Base-by-base conservation (phyloP, 2,797 vertebrate species). In the Squalus acanthias region DNA sequence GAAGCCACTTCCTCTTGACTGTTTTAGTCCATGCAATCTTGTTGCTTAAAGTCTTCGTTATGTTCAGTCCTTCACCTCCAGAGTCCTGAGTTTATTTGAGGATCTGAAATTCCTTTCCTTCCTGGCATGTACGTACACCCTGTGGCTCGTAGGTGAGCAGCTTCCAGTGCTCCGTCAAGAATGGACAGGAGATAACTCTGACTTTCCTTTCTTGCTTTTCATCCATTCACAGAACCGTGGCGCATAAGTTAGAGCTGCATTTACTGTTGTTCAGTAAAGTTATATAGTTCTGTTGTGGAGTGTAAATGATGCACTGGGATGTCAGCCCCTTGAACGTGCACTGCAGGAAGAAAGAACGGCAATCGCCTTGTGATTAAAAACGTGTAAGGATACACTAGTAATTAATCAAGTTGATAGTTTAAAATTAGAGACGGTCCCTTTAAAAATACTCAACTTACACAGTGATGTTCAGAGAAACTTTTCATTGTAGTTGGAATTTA, bases 21-120 rank as follows among this genome's bases (percentile, higher is more conserved):
- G 53, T 89, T 13, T 97, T 69, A 97, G 15, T 29, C 15, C 12
- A 26, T 5, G 3, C 2, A 67, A 17, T 33, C 29, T 93, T 93
- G 91, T 65, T 46, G 63, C n/a, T 39, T 93, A 67, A 67, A 46
- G 20, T 46, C 0, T 10, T 93, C 1, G 24, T 46, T 39, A 2
- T n/a, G 9, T 2, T 12, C 13, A 22, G 63, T 93, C n/a, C 17
- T 85, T 5, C 39, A 22, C 0, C 50, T 93, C 12, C 79, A 1
- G 94, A 0, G 5, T 0, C 74, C 12, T 96, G 94, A 12, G 0
- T 85, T 0, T 96, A 97, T 57, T 96, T 4, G 0, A 39, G 79
- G 1, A n/a, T 46, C 53, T 96, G 95, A 39, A 67, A 8, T 57
- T 85, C 24, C 91, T 3, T 63, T 46, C n/a, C 33, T 69, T 69